Evolutionary conservation across 2,113 vertebrate species (phyloP).

Genomic region (Osmerus mordax): DNA sequence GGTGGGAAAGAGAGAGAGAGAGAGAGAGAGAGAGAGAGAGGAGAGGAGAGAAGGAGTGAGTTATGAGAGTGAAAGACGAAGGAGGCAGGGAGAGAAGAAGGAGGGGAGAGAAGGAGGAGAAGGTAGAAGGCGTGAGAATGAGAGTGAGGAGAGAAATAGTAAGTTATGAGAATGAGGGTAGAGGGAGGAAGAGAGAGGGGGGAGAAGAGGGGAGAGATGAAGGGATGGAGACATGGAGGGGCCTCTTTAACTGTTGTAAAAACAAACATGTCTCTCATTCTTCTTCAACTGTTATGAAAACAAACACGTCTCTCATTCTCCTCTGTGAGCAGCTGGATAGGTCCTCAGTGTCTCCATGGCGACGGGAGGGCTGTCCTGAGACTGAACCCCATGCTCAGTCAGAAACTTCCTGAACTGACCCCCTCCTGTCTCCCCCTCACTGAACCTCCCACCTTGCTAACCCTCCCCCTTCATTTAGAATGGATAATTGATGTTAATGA

Average conservation of each 20-base stretch:
- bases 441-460: no score
- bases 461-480: no score
- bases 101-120: not conserved
- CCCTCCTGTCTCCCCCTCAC: no score
- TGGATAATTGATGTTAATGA: no score
- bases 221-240: not conserved
- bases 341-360: not conserved
- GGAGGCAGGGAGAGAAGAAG: not conserved
- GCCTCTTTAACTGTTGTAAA: slow-evolving; percentile 7
- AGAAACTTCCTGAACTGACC: no score
- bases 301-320: not conserved
- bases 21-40: not conserved
- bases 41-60: not conserved
- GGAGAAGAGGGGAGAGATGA: not conserved
- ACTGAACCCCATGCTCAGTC: no score
- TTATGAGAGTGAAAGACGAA: not conserved
- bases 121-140: not conserved
- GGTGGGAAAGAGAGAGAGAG: not conserved
- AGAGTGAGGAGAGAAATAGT: not conserved
- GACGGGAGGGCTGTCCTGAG: no score
- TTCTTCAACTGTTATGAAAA: not conserved
- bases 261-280: not conserved
- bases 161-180: not conserved
- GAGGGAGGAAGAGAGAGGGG: not conserved
- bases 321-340: not conserved